These are phyloP conservation scores for Collichthys lucidus DNA, from an alignment of 2,113 vertebrate genomes.

Conservation along the genomic window DNA sequence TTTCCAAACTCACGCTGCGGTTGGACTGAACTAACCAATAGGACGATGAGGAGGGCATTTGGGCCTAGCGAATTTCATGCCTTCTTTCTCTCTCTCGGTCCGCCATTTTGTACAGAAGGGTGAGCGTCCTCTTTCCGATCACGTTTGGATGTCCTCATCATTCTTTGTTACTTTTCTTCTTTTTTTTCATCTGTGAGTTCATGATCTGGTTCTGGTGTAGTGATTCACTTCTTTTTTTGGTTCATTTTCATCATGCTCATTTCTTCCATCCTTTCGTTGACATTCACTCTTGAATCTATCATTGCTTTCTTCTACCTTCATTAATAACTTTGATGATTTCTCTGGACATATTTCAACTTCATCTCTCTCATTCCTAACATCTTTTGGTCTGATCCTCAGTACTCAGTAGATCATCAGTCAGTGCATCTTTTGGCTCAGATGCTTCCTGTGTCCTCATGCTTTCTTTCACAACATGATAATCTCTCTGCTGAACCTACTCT, in stretches of 20 bases:
- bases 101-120: constrained; percentile 99
- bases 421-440: not conserved
- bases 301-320: not conserved
- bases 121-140: constrained; percentile 85
- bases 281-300: constrained; percentile 16
- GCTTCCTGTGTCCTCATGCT: not conserved
- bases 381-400: not conserved
- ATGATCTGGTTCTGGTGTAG: constrained; percentile 27
- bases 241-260: constrained; percentile 12
- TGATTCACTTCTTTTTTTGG: constrained; percentile 1
- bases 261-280: constrained; percentile 12
- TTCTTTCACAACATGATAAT: not conserved
- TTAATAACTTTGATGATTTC: not conserved
- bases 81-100: constrained; percentile 84
- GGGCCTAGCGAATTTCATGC: constrained; percentile 96
- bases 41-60: constrained; percentile 99
- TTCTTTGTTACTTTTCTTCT: no score
- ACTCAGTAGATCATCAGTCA: not conserved
- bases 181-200: constrained; percentile 40
- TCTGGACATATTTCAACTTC: not conserved
- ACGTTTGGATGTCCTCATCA: constrained; percentile 39
- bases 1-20: constrained; percentile 92
- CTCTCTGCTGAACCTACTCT: not conserved
- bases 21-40: constrained; percentile 88
- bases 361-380: not conserved